Conservation (phyloP, 53 echinoderm and acorn worm genomes). For the Mesocentrotus franciscanus region DNA sequence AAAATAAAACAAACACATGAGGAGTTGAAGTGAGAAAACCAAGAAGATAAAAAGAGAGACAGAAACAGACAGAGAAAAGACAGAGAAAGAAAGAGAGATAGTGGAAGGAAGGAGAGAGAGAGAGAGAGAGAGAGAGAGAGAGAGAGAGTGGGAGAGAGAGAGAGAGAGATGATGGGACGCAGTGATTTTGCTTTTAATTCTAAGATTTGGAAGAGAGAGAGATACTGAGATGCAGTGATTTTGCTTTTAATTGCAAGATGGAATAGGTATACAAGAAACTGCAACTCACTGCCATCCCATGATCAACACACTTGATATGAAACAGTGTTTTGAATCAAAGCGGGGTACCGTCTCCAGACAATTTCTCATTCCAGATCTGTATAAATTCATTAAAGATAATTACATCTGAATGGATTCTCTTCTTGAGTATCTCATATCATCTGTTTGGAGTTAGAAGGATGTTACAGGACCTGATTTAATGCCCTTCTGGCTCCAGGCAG, state of each 20-base stretch:
- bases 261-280: neutral
- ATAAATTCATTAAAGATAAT: slow-evolving; percentile 19
- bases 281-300: slow-evolving; percentile 10
- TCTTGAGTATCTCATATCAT: neutral
- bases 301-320: neutral
- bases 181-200: neutral
- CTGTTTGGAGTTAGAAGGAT: too few species aligned
- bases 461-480: too few species aligned
- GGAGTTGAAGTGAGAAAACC: too few species aligned
- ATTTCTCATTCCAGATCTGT: slow-evolving; percentile 25
- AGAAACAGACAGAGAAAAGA: neutral
- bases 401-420: neutral
- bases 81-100: neutral
- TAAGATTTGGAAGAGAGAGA: neutral
- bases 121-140: neutral
- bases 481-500: too few species aligned
- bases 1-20: neutral
- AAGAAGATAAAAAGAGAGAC: neutral
- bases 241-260: neutral
- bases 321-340: slow-evolving; percentile 26
- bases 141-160: neutral
- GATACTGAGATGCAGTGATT: neutral
- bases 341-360: neutral
- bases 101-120: neutral
- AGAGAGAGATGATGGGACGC: neutral